Conservation (phyloP, 53 echinoderm and acorn worm species). For the Actinopyga echinites region DNA sequence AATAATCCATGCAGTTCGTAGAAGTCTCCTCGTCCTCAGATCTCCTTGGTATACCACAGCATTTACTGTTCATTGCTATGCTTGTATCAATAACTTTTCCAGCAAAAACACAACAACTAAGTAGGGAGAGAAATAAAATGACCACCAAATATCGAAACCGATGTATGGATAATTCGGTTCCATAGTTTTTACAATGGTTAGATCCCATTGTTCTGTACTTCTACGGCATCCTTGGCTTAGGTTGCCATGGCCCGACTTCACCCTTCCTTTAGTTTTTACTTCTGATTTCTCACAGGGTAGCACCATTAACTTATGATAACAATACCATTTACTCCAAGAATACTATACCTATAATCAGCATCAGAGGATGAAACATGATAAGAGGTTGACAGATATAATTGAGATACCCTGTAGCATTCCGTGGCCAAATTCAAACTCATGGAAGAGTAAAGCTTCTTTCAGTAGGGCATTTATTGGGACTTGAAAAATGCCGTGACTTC, state of each 20-base stretch:
- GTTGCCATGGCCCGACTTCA: background rate
- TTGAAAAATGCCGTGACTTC: no score
- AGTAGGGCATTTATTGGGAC: no score
- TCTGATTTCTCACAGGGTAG: background rate
- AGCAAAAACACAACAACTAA: background rate
- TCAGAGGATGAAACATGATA: no score
- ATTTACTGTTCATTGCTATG: constrained; percentile 42
- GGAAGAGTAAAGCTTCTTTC: no score
- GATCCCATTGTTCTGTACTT: constrained; percentile 31
- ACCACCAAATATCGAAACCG: background rate
- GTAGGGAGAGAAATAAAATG: background rate
- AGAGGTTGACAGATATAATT: no score
- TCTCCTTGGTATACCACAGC: constrained; percentile 18
- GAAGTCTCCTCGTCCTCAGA: background rate
- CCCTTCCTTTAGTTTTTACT: background rate
- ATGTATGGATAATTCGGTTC: background rate
- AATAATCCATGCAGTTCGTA: constrained; percentile 29
- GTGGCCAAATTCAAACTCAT: no score
- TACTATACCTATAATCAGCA: no score
- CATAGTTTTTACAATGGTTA: background rate
- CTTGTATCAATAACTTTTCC: constrained; percentile 15
- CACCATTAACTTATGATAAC: no score
- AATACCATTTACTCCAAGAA: no score
- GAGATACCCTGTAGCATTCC: no score
- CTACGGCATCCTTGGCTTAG: background rate